Evolutionary conservation across 2,797 vertebrate genomes (phyloP).

Genomic region (Acridotheres tristis): DNA sequence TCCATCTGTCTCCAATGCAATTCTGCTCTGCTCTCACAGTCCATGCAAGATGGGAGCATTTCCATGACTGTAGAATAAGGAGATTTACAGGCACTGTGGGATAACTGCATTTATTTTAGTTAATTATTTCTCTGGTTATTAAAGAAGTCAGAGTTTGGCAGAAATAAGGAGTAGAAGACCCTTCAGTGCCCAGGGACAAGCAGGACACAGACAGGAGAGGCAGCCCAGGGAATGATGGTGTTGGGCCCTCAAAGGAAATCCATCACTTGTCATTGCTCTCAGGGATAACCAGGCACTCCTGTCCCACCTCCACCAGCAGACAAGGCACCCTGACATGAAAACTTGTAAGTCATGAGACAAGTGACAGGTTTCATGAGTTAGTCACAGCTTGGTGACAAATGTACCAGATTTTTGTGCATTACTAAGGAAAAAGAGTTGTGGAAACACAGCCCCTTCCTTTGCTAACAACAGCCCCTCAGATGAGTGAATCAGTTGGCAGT

Average conservation of each 20-base stretch:
- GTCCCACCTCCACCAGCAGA: not conserved
- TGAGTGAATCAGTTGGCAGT: not conserved
- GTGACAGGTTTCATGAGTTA: not conserved
- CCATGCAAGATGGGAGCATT: not conserved
- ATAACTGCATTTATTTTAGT: not conserved
- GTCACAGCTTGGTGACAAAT: slow-evolving; percentile 38
- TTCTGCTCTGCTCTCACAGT: not conserved
- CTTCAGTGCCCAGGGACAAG: not conserved
- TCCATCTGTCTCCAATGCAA: not conserved
- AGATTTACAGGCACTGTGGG: not conserved
- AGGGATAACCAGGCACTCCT: not conserved
- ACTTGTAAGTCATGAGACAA: not conserved
- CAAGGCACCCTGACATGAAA: not conserved
- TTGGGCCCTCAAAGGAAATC: not conserved
- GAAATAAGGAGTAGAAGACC: not conserved
- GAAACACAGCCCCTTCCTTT: not conserved
- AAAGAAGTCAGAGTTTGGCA: not conserved
- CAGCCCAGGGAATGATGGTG: not conserved
- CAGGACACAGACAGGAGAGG: not conserved
- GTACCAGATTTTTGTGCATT: not conserved
- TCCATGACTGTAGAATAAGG: not conserved
- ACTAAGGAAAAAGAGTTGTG: not conserved
- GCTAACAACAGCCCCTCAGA: not conserved
- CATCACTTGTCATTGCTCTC: not conserved
- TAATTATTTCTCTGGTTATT: not conserved